phyloP scores from a whole-genome alignment of 2,113 vertebrate genomes.

The chimpanzee (Pan troglodytes) region DNA sequence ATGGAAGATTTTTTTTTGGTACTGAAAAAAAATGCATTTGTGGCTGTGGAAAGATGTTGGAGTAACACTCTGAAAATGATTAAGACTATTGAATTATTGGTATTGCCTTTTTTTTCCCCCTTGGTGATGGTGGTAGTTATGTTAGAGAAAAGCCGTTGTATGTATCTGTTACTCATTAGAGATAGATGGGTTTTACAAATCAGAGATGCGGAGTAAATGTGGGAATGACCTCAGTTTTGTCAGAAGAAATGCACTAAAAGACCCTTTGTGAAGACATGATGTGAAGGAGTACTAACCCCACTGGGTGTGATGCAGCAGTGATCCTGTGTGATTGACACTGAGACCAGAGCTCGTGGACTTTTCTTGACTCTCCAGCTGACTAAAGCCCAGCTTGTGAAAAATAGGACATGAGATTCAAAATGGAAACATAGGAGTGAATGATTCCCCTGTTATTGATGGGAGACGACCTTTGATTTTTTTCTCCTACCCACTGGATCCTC shows the following conservation, averaged over 20 bases:
- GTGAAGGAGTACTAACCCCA: neutral
- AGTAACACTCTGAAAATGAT: conserved; percentile 61
- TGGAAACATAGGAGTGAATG: neutral
- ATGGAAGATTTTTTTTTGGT: conserved; percentile 49
- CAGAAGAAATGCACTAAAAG: neutral
- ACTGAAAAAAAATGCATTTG: conserved; percentile 39
- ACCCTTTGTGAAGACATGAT: neutral
- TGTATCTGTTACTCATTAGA: conserved; percentile 9
- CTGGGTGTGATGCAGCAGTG: neutral
- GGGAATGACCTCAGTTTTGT: conserved; percentile 2
- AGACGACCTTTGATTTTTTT: neutral
- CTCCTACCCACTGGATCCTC: neutral
- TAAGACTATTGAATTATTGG: conserved; percentile 61
- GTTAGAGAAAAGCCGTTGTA: conserved; percentile 49
- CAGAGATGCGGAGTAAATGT: neutral
- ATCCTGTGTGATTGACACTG: neutral
- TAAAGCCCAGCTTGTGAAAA: neutral
- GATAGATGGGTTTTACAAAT: conserved; percentile 15
- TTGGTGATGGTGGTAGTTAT: conserved; percentile 10
- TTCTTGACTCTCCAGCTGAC: neutral
- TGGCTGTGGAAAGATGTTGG: conserved; percentile 38
- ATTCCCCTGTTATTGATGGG: neutral
- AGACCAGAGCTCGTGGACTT: neutral
- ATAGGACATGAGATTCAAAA: neutral
- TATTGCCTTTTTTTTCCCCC: neutral